phyloP scores from a whole-genome alignment of 2,797 vertebrate species.

The Sebastes miniatus region DNA sequence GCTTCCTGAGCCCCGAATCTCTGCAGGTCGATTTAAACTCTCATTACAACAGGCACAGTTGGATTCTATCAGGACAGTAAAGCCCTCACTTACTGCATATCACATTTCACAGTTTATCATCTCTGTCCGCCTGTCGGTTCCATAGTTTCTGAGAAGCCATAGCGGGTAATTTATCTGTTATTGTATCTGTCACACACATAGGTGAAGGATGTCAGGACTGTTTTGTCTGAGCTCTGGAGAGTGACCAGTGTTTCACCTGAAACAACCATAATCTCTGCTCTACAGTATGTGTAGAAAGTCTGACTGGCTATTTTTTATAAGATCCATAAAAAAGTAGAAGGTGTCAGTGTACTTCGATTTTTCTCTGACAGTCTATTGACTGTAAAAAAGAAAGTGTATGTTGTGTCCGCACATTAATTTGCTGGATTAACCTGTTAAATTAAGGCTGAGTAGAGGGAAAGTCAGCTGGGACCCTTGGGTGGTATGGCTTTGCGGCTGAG shows the following conservation, averaged over 20 bases:
- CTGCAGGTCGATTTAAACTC: slow-evolving; percentile 17
- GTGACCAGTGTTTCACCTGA: slow-evolving; percentile 16
- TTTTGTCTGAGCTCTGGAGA: slow-evolving; percentile 6
- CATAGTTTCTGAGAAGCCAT: slow-evolving; percentile 32
- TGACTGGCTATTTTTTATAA: background rate
- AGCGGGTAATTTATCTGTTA: background rate
- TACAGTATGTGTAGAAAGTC: background rate
- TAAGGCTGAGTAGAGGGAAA: background rate
- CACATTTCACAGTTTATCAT: slow-evolving; percentile 18
- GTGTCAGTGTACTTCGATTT: background rate
- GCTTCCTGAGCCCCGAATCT: background rate
- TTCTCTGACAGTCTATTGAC: background rate
- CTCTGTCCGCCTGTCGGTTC: background rate
- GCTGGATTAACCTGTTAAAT: background rate
- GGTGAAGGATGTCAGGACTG: background rate
- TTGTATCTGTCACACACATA: slow-evolving; percentile 33
- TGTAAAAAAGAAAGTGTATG: background rate
- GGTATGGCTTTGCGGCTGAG: background rate
- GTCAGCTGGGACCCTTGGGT: no score
- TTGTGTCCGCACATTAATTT: background rate
- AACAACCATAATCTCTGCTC: slow-evolving; percentile 3
- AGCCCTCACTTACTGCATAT: slow-evolving; percentile 7
- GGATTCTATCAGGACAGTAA: slow-evolving; percentile 5
- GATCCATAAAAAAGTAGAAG: background rate
- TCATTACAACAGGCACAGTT: slow-evolving; percentile 8